Conservation (phyloP, 2,888 invertebrate genomes). For the Caprella mutica region DNA sequence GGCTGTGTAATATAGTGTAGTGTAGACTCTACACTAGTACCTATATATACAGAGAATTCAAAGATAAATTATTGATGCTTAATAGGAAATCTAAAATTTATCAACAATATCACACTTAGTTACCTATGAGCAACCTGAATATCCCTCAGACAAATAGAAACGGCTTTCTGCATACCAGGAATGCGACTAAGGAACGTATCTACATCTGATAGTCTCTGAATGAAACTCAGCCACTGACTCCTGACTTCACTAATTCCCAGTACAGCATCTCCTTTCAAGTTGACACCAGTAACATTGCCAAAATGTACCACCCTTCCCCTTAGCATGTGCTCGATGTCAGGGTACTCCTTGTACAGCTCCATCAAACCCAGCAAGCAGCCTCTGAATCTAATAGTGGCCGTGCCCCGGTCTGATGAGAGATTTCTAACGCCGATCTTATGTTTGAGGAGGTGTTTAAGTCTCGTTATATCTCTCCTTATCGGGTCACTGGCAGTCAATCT, state of each 20-base stretch:
- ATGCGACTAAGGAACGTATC: conserved; percentile 61
- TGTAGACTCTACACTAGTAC: neutral
- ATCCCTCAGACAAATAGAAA: conserved; percentile 68
- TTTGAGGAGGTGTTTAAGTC: conserved; percentile 9
- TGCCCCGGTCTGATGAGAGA: conserved; percentile 38
- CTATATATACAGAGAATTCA: neutral
- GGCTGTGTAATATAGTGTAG: neutral
- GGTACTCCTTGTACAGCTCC: conserved; percentile 62
- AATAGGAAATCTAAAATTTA: neutral
- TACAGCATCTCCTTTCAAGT: conserved; percentile 77
- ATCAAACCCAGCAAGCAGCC: conserved; percentile 78
- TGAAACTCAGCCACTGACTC: conserved; percentile 80
- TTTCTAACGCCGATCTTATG: conserved; percentile 36
- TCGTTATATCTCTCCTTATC: conserved; percentile 23
- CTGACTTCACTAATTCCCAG: conserved; percentile 85
- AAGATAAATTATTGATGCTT: neutral
- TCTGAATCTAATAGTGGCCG: conserved; percentile 59
- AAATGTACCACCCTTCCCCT: conserved; percentile 67
- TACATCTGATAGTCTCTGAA: conserved; percentile 58
- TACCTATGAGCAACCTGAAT: conserved; percentile 73
- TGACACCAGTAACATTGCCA: conserved; percentile 81
- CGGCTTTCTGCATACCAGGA: conserved; percentile 69
- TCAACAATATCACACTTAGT: neutral
- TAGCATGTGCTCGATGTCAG: conserved; percentile 49
- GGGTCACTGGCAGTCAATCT: conserved; percentile 23